A percentile compares a stretch with the other conserved stretches of the same genome.
These are phyloP conservation scores for Lagodon rhomboides DNA, from an alignment of 2,797 vertebrate genomes.

Conservation along the genomic window DNA sequence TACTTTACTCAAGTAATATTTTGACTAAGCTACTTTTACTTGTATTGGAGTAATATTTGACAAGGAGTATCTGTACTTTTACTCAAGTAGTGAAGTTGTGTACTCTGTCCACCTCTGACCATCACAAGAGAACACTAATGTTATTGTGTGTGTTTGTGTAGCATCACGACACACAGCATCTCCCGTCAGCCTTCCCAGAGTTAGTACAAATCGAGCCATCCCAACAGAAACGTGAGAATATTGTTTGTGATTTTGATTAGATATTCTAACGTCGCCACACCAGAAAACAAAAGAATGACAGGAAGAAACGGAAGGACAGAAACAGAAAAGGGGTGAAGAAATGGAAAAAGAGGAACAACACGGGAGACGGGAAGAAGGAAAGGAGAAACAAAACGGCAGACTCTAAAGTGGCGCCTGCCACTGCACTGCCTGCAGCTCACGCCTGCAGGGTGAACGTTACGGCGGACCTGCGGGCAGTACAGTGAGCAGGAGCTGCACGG, in stretches of 20 bases:
- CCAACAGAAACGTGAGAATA: slow-evolving; percentile 8
- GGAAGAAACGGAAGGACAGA: slow-evolving; percentile 31
- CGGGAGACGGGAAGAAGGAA: slow-evolving; percentile 5
- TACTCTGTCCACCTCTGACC: too few relatives aligned
- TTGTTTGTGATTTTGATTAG: slow-evolving; percentile 5
- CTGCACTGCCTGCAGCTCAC: slow-evolving; percentile 84
- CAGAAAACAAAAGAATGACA: slow-evolving; percentile 28
- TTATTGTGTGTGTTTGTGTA: background rate
- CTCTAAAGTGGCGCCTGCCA: slow-evolving; percentile 55
- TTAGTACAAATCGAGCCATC: slow-evolving; percentile 33
- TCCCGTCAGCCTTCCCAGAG: background rate
- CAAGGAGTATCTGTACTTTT: too few relatives aligned
- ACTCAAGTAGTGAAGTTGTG: too few relatives aligned
- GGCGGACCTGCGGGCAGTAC: slow-evolving; percentile 82
- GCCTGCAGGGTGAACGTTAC: slow-evolving; percentile 21
- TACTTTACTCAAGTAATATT: too few relatives aligned
- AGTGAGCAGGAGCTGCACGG: slow-evolving; percentile 57
- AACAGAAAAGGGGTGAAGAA: slow-evolving; percentile 27
- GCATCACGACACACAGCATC: background rate
- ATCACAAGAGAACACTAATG: too few relatives aligned
- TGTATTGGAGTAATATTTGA: too few relatives aligned
- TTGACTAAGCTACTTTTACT: too few relatives aligned
- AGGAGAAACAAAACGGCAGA: slow-evolving; percentile 31
- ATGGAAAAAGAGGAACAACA: slow-evolving; percentile 46
- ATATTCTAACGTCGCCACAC: slow-evolving; percentile 19